Evolutionary conservation across 2,888 invertebrate species (phyloP).

Genomic region (Entomobrya multifasciata): DNA sequence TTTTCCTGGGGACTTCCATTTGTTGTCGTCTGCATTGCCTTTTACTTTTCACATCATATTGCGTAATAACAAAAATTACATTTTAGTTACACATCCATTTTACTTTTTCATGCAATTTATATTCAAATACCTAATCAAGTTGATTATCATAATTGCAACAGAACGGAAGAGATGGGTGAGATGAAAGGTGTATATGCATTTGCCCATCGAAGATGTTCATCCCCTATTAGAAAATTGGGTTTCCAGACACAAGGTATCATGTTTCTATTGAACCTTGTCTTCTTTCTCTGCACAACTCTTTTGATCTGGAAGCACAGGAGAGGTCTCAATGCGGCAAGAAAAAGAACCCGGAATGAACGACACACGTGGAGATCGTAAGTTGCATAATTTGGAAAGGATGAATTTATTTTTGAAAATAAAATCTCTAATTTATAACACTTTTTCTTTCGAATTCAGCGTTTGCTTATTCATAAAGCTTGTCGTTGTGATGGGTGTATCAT

Average conservation of each 20-base stretch:
- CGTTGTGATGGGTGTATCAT: constrained; percentile 73
- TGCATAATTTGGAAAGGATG: neutral
- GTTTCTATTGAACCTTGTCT: constrained; percentile 68
- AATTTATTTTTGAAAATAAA: too few species aligned
- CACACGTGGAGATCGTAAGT: constrained; percentile 75
- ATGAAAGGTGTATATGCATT: constrained; percentile 68
- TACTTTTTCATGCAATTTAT: too few species aligned
- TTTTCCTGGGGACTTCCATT: constrained; percentile 71
- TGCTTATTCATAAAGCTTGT: constrained; percentile 70
- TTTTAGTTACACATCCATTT: too few species aligned
- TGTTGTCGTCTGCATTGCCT: constrained; percentile 51
- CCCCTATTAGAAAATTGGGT: constrained; percentile 72
- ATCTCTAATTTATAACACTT: too few species aligned
- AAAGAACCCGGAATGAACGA: constrained; percentile 51
- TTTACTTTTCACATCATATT: constrained; percentile 43
- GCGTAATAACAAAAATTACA: constrained; percentile 66
- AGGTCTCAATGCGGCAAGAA: constrained; percentile 62
- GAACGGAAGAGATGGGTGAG: constrained; percentile 52
- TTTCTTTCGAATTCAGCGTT: constrained; percentile 56
- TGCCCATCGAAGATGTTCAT: constrained; percentile 75
- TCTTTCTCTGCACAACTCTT: constrained; percentile 68
- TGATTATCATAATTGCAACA: neutral
- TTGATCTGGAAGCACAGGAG: constrained; percentile 73
- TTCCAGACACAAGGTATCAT: constrained; percentile 74
- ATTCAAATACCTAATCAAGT: neutral